Conservation (phyloP, 2,888 invertebrate species). For the Rotaria macrura region DNA sequence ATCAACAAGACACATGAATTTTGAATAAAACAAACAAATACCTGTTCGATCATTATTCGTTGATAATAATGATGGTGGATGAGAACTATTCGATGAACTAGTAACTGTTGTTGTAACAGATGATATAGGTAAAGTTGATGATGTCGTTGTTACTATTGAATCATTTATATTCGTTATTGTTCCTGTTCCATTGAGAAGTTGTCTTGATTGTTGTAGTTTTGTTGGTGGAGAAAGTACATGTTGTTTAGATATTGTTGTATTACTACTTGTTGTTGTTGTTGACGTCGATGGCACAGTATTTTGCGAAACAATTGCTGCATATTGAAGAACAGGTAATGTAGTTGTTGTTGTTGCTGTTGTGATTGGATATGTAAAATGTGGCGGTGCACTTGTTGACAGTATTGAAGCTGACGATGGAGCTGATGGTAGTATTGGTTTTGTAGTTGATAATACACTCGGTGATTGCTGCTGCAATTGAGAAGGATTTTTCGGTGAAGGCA, state of each 20-base stretch:
- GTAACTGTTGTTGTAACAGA: neutral
- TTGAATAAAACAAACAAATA: neutral
- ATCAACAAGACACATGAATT: too few species aligned
- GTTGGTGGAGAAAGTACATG: neutral
- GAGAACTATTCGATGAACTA: neutral
- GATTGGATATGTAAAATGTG: neutral
- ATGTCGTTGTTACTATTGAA: neutral
- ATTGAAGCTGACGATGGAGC: neutral
- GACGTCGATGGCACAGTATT: neutral
- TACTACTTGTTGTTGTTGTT: neutral
- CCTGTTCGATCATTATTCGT: neutral
- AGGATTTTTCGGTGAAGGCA: neutral
- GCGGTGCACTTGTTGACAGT: constrained; percentile 18
- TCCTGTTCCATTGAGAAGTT: neutral
- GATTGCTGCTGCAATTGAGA: neutral
- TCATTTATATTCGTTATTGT: neutral
- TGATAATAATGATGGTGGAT: neutral
- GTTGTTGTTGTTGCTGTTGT: constrained; percentile 4
- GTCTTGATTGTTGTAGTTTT: constrained; percentile 9
- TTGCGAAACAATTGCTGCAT: constrained; percentile 14
- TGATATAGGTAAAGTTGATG: constrained; percentile 5
- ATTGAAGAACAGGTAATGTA: constrained; percentile 12
- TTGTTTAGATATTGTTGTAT: constrained; percentile 5
- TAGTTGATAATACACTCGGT: neutral
- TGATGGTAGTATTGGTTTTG: neutral